Base-by-base conservation (phyloP, 2,113 vertebrate genomes). In the Naja naja region DNA sequence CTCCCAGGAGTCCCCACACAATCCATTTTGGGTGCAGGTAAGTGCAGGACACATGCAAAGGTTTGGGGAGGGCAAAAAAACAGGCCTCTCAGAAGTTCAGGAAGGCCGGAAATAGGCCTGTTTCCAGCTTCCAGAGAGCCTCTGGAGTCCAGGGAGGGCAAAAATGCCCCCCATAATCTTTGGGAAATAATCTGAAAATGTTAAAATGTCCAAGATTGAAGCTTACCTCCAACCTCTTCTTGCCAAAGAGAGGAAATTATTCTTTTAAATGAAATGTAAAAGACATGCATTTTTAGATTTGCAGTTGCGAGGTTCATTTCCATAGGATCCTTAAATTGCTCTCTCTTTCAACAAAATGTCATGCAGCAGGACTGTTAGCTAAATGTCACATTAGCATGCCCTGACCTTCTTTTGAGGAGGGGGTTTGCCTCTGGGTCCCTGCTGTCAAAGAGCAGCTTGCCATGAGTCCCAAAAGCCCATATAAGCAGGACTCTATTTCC, bases 361-460 rank as follows among this genome's bases (percentile, higher is more conserved):
- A 93, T 45, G 94, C 93, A 92, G 92, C 92, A 94, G 91, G 30
- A 20, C 89, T 94, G 93, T 22, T 95, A 96, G 95, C 90, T 96
- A 97, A 97, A 98, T 97, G 96, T 97, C 97, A 96, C 95, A 97
- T 97, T 97, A 97, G 96, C 97, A 97, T 97, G 95, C 56, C 86
- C 93, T 96, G 97, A 97, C 97, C 97, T 98, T 97, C 96, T 97
- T 92, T 14, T 87, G 34, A 74, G 95, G 96, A 95, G 89, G 88
- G 74, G 89, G 90, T 95, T 52, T 95, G 91, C 92, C 93, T 87
- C 93, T 94, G 95, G 85, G 81, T 92, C 92, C 93, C 90, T 95
- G 88, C 86, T 95, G 93, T 89, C 95, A 92, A 23, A 90, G 86
- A 90, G 58, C 93, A 96, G 92, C 74, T 90, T 69, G 64, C 53